A percentile compares a stretch with the other conserved stretches of the same genome.
These are phyloP conservation scores for Falco columbarius DNA, from an alignment of 2,797 vertebrate genomes.

Conservation along the genomic window DNA sequence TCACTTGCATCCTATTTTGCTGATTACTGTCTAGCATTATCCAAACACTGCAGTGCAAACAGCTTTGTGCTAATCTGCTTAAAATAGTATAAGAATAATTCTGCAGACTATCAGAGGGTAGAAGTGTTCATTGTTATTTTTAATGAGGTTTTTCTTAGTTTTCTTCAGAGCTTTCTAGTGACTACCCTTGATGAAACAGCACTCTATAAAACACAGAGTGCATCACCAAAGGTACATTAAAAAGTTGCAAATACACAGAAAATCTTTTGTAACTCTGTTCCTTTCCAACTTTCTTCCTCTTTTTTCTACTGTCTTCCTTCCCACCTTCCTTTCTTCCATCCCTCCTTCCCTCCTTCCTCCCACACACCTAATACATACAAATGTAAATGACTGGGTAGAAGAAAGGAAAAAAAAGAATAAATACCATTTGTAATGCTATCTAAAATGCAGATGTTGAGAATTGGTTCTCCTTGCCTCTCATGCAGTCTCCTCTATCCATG, in stretches of 20 bases:
- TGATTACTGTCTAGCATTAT: conserved; percentile 9
- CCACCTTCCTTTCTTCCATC: neutral
- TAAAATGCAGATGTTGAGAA: neutral
- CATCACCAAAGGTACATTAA: neutral
- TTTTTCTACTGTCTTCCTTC: neutral
- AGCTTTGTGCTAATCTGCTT: neutral
- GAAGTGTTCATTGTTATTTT: conserved; percentile 12
- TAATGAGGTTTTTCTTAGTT: neutral
- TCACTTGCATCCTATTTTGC: neutral
- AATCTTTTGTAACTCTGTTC: neutral
- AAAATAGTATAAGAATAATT: conserved; percentile 33
- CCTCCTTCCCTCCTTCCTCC: neutral
- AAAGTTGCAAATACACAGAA: neutral
- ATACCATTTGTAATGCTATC: neutral
- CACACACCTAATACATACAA: neutral
- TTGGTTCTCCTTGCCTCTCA: neutral
- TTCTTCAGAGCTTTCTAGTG: neutral
- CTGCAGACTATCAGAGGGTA: neutral
- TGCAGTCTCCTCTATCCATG: neutral
- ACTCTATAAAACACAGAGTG: neutral
- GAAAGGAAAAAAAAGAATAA: neutral
- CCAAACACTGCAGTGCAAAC: conserved; percentile 9
- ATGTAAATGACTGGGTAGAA: neutral
- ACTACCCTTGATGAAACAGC: neutral
- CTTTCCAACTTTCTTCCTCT: neutral